Evolutionary conservation across 2,113 vertebrate species (phyloP).

Genomic region (Seriola rivoliana): DNA sequence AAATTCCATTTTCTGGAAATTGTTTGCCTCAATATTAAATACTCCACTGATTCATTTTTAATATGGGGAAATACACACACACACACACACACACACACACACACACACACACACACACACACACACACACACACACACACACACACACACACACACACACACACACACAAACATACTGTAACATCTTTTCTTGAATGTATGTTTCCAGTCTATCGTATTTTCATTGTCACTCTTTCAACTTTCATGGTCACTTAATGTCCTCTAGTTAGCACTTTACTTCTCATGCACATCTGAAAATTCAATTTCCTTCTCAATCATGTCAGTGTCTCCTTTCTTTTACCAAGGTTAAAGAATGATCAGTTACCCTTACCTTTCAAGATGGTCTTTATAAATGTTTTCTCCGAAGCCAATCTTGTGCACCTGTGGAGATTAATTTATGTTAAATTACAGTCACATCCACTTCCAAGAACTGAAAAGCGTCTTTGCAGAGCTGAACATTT

Average conservation of each 20-base stretch:
- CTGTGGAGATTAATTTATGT: slow-evolving; percentile 1
- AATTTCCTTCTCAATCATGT: slow-evolving; percentile 20
- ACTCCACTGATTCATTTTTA: neutral
- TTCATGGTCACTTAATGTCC: slow-evolving; percentile 13
- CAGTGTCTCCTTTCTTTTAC: neutral
- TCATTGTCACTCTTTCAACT: neutral
- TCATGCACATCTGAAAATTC: slow-evolving; percentile 12
- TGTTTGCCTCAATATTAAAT: neutral
- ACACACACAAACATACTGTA: neutral
- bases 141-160: no score
- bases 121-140: no score
- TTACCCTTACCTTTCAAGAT: neutral
- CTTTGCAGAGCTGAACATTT: slow-evolving; percentile 7
- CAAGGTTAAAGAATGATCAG: slow-evolving; percentile 41
- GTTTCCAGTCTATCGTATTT: neutral
- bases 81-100: no score
- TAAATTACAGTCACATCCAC: neutral
- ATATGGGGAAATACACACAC: no score
- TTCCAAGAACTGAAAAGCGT: neutral
- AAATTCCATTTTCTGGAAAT: neutral
- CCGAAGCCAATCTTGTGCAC: neutral
- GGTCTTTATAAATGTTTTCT: neutral
- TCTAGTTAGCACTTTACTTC: neutral
- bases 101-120: no score
- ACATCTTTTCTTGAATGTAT: neutral